Evolutionary conservation across 2,797 vertebrate genomes (phyloP).

Genomic region (Artibeus jamaicensis): DNA sequence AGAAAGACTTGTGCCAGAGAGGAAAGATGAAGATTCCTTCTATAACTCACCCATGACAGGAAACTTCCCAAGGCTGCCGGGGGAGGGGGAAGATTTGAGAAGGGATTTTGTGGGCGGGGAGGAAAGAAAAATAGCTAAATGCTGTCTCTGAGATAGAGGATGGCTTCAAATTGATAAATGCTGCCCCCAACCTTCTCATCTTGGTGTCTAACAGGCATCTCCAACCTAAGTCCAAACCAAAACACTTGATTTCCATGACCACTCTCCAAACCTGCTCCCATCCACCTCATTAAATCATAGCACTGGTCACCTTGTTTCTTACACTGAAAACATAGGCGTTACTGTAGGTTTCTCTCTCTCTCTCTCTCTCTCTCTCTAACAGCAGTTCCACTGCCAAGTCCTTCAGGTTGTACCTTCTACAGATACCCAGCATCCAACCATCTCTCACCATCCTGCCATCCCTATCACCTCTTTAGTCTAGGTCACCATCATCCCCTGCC

Average conservation of each 20-base stretch:
- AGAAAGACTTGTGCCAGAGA: conserved; percentile 57
- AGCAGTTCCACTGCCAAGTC: neutral
- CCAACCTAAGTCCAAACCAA: neutral
- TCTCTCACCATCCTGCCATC: neutral
- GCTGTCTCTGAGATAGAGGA: neutral
- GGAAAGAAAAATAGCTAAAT: neutral
- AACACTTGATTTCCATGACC: neutral
- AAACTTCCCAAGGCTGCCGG: conserved; percentile 30
- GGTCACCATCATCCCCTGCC: neutral
- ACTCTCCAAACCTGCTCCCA: neutral
- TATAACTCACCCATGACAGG: conserved; percentile 45
- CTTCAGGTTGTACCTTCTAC: neutral
- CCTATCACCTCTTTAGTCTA: neutral
- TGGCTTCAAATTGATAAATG: conserved; percentile 4
- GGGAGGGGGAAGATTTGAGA: neutral
- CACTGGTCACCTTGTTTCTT: neutral
- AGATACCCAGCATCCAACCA: neutral
- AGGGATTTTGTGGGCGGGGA: neutral
- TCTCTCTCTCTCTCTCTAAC: no score
- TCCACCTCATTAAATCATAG: neutral
- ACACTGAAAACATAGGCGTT: neutral
- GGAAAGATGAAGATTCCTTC: conserved; percentile 40
- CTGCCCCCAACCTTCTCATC: neutral
- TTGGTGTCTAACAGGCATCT: neutral
- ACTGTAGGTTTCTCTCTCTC: neutral